Evolutionary conservation across 2,888 invertebrate genomes (phyloP).

Genomic region (Rapana venosa): DNA sequence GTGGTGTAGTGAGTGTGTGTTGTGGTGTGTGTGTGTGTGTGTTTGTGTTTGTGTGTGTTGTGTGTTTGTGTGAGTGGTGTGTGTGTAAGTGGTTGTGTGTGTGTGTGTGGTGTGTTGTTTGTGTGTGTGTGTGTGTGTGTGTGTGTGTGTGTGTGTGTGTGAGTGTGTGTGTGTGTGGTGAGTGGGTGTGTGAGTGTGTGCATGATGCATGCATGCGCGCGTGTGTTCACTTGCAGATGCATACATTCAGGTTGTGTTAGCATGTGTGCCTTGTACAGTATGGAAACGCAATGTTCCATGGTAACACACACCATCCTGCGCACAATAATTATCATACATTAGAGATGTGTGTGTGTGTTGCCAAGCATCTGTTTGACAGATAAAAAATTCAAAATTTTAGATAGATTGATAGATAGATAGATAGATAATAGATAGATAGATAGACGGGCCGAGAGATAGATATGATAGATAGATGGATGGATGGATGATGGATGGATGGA

Average conservation of each 20-base stretch:
- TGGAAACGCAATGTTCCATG: background rate
- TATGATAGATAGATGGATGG: no score
- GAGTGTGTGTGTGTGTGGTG: background rate
- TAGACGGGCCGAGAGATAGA: no score
- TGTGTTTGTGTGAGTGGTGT: no score
- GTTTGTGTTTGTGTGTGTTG: no score
- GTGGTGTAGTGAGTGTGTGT: no score
- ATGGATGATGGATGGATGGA: no score
- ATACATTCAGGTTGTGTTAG: background rate
- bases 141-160: slow-evolving; percentile 1
- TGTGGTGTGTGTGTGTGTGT: no score
- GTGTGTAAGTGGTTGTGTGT: no score
- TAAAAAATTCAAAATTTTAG: no score
- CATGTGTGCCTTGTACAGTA: background rate
- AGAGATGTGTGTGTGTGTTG: background rate
- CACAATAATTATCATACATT: background rate
- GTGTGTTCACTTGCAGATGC: background rate
- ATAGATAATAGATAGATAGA: no score
- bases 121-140: slow-evolving; percentile 1
- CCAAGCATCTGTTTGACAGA: background rate
- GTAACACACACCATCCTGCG: background rate
- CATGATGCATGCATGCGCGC: background rate
- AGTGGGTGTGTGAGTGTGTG: background rate
- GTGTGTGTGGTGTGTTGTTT: background rate
- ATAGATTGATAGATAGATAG: no score